Evolutionary conservation across 2,113 vertebrate genomes (phyloP).

Genomic region (Nothobranchius kuhntae): DNA sequence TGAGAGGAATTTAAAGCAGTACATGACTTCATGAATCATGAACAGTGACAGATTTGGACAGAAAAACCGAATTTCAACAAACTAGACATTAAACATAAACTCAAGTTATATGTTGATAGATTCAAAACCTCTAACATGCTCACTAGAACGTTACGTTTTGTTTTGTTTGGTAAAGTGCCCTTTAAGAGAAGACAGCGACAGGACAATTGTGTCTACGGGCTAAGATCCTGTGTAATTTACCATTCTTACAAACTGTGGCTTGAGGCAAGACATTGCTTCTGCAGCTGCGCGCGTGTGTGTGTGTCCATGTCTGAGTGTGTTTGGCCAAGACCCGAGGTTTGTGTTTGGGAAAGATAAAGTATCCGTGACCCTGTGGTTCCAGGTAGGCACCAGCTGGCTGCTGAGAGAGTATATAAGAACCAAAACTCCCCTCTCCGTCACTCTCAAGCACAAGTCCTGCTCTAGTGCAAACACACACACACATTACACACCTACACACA

Average conservation of each 20-base stretch:
- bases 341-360: slow-evolving; percentile 73
- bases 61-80: neutral
- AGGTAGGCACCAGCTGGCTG: slow-evolving; percentile 63
- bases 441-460: slow-evolving; percentile 38
- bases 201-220: slow-evolving; percentile 63
- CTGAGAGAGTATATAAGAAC: slow-evolving; percentile 66
- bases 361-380: slow-evolving; percentile 63
- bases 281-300: slow-evolving; percentile 37
- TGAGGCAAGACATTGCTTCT: slow-evolving; percentile 69
- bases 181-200: slow-evolving; percentile 53
- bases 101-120: neutral
- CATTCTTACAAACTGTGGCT: slow-evolving; percentile 69
- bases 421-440: slow-evolving; percentile 24
- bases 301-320: slow-evolving; percentile 30
- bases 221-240: slow-evolving; percentile 63
- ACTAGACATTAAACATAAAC: too few relatives aligned
- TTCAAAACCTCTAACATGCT: neutral
- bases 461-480: slow-evolving; percentile 14
- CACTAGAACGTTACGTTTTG: neutral
- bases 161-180: slow-evolving; percentile 32
- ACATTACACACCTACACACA: neutral
- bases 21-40: neutral
- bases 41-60: neutral
- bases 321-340: slow-evolving; percentile 62
- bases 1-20: neutral